Base-by-base conservation (phyloP, 2,113 vertebrate genomes). In the Chaetura pelagica region DNA sequence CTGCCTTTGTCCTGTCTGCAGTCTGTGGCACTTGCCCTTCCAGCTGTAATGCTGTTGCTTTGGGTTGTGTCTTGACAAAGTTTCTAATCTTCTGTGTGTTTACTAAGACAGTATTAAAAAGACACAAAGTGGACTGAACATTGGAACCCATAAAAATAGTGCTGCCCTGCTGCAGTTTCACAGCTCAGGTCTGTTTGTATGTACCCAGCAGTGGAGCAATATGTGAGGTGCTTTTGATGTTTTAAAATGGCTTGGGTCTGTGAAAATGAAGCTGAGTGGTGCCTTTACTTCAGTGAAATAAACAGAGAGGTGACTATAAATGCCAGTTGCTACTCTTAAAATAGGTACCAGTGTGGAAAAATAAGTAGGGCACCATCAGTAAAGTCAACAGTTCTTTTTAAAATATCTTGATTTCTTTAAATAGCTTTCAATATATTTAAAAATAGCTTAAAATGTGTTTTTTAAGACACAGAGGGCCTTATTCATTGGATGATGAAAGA, bases 231-330 rank as follows among this genome's bases (percentile, higher is more conserved):
- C 42, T 59, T 90, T 71, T 94, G 79, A 71, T 88, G 78, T 64
- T 35, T 67, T 67, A n/a, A 63, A 85, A 88, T 16, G 89, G 75
- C 51, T 77, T 55, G 87, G 75, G 66, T 46, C 46, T 86, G 67
- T 57, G 81, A 83, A 85, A 88, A 55, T 2, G 15, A 87, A 96
- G 72, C 67, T 2, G 29, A 91, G 44, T 63, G 4, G 2, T 90
- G 67, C 68, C 51, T 90, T 79, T 48, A 32, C 71, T 64, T 51
- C 12, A 73, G 52, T 27, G 75, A 74, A 83, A 83, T 61, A 84
- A 94, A 93, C 81, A 95, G 82, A 91, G 81, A 57, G 61, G 78
- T 88, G 91, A 52, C 82, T 88, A 76, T 80, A 91, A 90, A 91
- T 66, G 55, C 64, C 51, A 63, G 68, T 71, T 52, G 57, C 42